A percentile compares a stretch with the other conserved stretches of the same genome.
These are phyloP conservation scores for Drosophila orena DNA, from an alignment of 1,140 invertebrate species.

Conservation along the genomic window DNA sequence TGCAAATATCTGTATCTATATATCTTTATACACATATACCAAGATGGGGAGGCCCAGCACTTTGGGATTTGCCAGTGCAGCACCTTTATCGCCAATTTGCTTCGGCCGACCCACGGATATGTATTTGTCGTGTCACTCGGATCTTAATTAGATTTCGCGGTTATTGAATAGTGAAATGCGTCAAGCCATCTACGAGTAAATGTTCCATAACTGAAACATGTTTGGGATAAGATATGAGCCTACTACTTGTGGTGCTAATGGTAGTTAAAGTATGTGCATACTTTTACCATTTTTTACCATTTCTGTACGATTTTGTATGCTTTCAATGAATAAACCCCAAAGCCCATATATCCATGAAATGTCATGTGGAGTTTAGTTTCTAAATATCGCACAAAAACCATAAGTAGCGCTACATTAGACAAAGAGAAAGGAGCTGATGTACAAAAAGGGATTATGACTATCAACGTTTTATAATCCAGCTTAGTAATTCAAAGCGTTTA, in stretches of 20 bases:
- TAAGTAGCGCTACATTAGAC: no score
- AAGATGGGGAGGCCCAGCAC: slow-evolving; percentile 22
- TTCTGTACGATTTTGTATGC: neutral
- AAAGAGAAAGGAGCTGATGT: no score
- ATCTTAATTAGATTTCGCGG: slow-evolving; percentile 65
- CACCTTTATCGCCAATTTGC: slow-evolving; percentile 64
- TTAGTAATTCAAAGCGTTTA: slow-evolving; percentile 1
- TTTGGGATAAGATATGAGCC: slow-evolving; percentile 44
- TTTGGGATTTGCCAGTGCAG: slow-evolving; percentile 50
- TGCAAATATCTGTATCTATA: slow-evolving; percentile 26
- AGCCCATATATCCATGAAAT: no score
- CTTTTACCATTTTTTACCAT: neutral
- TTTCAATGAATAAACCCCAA: no score
- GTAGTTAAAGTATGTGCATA: neutral
- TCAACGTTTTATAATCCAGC: neutral
- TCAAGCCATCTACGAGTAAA: slow-evolving; percentile 39
- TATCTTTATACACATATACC: slow-evolving; percentile 7
- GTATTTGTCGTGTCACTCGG: slow-evolving; percentile 34
- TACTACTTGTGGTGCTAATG: slow-evolving; percentile 29
- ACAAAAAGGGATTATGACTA: neutral
- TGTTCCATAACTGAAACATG: slow-evolving; percentile 39
- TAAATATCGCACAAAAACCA: no score
- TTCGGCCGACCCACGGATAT: slow-evolving; percentile 38
- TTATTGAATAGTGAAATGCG: slow-evolving; percentile 57
- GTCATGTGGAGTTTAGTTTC: no score